Base-by-base conservation (phyloP, 2,888 invertebrate genomes). In the Villa cingulata region DNA sequence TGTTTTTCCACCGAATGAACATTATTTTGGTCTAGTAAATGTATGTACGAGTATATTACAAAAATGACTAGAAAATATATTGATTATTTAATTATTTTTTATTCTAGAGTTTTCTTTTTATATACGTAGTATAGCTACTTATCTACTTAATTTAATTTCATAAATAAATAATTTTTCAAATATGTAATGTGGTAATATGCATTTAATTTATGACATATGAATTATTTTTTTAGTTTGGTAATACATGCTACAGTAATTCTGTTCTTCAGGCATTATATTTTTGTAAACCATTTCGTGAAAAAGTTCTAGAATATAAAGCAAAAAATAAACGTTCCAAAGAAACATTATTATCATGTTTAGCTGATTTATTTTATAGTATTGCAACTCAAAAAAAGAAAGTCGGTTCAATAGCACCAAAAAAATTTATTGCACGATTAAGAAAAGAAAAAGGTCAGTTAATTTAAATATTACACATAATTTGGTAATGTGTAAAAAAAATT, bases 301-400 rank as follows among this genome's bases (percentile, higher is more conserved):
- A 91, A 73, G 95, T 99, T 45, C 75, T 99, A 54, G 95, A 95
- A 68, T 98, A 98, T 70, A 97, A 97, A 72, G 89, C 90, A 27
- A 89, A 90, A 66, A 92, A 91, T 64, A 92, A 92, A 66, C 74
- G 91, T 64, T 89, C 89, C 43, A 97, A 96, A 72, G 98, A 99
- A 71, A 98, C 97, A 4, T 72, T 99, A 55, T 75, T 99, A 58
- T 94, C 96, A 63, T 98, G 98, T 71, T 76, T 99, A 56, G 97
- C 97, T 52, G 98, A 99, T 74, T 75, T 99, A 53, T 99, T 98
- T 74, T 91, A 97, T 74, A 95, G 88, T 70, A 99, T 99, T 66
- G 96, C 96, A 37, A 97, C 96, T n/a, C 98, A 99, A 67, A 99
- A 99, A 77, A 96, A 96, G 70, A 94, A 96, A 78, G 90, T 97